A percentile compares a stretch with the other conserved stretches of the same genome.
These are phyloP conservation scores for Spilogale gracilis DNA, from an alignment of 2,113 vertebrate species.

Conservation along the genomic window DNA sequence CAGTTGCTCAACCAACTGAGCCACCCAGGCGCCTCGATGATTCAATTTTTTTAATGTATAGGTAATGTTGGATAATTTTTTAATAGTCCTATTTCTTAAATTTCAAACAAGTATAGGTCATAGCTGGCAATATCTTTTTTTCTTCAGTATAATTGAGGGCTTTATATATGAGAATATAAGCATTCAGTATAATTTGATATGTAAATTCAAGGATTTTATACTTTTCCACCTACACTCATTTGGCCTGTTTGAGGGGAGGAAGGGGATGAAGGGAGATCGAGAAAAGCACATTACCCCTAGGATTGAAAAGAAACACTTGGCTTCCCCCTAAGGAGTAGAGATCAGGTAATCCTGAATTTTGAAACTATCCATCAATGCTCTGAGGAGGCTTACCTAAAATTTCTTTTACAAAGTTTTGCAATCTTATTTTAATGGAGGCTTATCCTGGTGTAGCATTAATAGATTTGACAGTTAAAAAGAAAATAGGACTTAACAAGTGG, in stretches of 20 bases:
- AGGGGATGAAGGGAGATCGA: not conserved
- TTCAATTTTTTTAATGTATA: not conserved
- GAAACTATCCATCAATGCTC: not conserved
- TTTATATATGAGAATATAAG: constrained; percentile 29
- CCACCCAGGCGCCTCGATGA: too few species aligned
- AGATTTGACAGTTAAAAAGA: not conserved
- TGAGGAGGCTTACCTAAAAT: not conserved
- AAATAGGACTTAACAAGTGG: not conserved
- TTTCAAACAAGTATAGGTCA: not conserved
- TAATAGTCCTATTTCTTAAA: not conserved
- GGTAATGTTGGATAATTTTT: not conserved
- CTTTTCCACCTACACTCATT: not conserved
- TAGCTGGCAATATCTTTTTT: not conserved
- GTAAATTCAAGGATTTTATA: not conserved
- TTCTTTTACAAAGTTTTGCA: not conserved
- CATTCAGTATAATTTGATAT: not conserved
- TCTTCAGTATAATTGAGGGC: not conserved
- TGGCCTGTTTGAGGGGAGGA: not conserved
- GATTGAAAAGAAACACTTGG: not conserved
- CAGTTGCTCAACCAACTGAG: too few species aligned
- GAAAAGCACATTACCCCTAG: not conserved
- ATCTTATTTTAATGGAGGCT: not conserved
- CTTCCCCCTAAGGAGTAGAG: not conserved
- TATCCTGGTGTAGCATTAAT: not conserved
- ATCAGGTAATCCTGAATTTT: not conserved